A percentile compares a stretch with the other conserved stretches of the same genome.
Conservation (phyloP, 2,797 vertebrate genomes). For the Pseudopleuronectes americanus region DNA sequence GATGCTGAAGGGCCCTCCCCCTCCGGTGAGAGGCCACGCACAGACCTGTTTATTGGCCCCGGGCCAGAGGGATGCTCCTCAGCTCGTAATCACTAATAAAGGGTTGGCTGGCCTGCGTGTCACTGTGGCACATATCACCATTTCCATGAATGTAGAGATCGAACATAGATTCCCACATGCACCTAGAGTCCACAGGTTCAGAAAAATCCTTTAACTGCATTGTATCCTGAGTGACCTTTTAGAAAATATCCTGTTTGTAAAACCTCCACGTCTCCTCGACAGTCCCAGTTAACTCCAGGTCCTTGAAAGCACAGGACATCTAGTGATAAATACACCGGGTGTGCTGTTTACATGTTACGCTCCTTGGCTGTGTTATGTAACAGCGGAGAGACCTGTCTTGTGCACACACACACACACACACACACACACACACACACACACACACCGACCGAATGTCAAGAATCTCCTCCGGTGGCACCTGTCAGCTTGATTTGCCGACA, state of each 20-base stretch:
- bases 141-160: background rate
- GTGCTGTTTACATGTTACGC: slow-evolving; percentile 19
- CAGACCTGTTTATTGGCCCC: slow-evolving; percentile 58
- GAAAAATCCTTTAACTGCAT: background rate
- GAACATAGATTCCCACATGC: no score
- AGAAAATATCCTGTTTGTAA: background rate
- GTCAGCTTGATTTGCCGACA: slow-evolving; percentile 52
- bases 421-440: no score
- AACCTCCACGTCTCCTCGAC: no score
- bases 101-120: slow-evolving; percentile 2
- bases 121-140: background rate
- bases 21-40: slow-evolving; percentile 51
- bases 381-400: slow-evolving; percentile 16
- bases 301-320: slow-evolving; percentile 35
- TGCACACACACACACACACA: slow-evolving; percentile 7
- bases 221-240: background rate
- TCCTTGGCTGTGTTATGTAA: slow-evolving; percentile 52
- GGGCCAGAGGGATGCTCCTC: slow-evolving; percentile 53
- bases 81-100: slow-evolving; percentile 40
- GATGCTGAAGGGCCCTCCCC: slow-evolving; percentile 54
- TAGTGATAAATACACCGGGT: slow-evolving; percentile 33
- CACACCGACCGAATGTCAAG: slow-evolving; percentile 8
- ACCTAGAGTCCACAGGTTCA: no score
- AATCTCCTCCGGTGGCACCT: slow-evolving; percentile 44
- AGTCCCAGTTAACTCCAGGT: slow-evolving; percentile 15